phyloP scores from a whole-genome alignment of 1,140 invertebrate genomes.

The Temnothorax curvispinosus region DNA sequence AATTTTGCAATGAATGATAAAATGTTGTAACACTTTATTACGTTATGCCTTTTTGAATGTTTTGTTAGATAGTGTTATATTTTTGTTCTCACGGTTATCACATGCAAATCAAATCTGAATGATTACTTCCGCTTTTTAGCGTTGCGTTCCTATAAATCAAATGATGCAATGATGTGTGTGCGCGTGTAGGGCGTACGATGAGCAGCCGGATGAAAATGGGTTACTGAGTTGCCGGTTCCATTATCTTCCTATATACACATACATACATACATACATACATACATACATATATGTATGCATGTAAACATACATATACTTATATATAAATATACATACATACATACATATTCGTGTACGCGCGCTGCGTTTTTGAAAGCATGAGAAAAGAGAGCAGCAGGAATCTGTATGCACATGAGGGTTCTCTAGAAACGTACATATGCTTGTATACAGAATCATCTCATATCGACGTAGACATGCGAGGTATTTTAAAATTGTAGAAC shows the following conservation, averaged over 20 bases:
- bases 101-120: slow-evolving; percentile 62
- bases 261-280: neutral
- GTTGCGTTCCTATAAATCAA: slow-evolving; percentile 31
- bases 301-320: neutral
- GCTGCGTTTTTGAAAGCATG: neutral
- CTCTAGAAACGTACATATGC: neutral
- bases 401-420: slow-evolving; percentile 14
- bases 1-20: neutral
- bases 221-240: slow-evolving; percentile 23
- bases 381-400: neutral
- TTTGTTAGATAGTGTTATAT: slow-evolving; percentile 1
- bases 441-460: neutral
- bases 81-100: neutral
- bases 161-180: neutral
- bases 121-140: slow-evolving; percentile 51
- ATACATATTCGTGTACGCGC: neutral
- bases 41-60: neutral
- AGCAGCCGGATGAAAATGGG: slow-evolving; percentile 39
- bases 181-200: neutral
- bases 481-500: neutral
- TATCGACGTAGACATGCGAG: neutral
- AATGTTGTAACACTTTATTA: slow-evolving; percentile 5
- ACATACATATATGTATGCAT: neutral
- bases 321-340: neutral
- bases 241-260: neutral